Base-by-base conservation (phyloP, 2,888 invertebrate genomes). In the Gari tellinella region DNA sequence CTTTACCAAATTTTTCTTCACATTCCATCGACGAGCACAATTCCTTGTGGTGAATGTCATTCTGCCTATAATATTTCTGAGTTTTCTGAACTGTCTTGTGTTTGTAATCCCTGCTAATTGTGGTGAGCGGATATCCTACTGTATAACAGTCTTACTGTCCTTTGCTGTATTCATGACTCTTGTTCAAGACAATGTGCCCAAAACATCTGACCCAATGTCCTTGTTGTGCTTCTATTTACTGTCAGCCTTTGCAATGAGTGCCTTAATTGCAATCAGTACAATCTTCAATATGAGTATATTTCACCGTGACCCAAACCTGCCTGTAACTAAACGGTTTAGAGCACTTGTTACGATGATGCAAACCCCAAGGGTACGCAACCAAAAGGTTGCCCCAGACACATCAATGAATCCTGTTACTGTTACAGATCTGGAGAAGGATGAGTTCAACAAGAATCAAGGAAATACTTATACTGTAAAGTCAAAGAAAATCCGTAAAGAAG, bases 111-210 rank as follows among this genome's bases (percentile, higher is more conserved):
- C 77, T 5, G 62, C 64, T 12, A 74, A 81, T n/a, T 72, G 72
- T 5, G 80, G 80, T 17, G 80, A 81, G 55, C 48, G 80, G 12
- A 64, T 77, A 40, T 74, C 74, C 0, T 81, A 63, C 31, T 57
- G 69, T 14, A 75, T 77, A 10, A 80, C 80, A 17, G 72, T 77
- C 17, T 66, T 81, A 12, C 60, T 81, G 10, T 65, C 80, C 2
- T 61, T 75, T 48, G 77, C 80, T 10, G 77, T 81, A 2, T 81
- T 81, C 43, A 37, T 81, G 31, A 77, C 80, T 1, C 65, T 81
- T 51, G 68, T 81, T 12, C 64, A 67, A 38, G 80, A 77, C 17
- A 81, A 72, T 43, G 25, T 81, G n/a, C 80, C 77, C 2, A 72
- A 72, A 55, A 69, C 77, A 1, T 70, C 77, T 0, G 46, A 51